A percentile compares a stretch with the other conserved stretches of the same genome.
Conservation (phyloP, 2,797 vertebrate genomes). For the Pangasius djambal region DNA sequence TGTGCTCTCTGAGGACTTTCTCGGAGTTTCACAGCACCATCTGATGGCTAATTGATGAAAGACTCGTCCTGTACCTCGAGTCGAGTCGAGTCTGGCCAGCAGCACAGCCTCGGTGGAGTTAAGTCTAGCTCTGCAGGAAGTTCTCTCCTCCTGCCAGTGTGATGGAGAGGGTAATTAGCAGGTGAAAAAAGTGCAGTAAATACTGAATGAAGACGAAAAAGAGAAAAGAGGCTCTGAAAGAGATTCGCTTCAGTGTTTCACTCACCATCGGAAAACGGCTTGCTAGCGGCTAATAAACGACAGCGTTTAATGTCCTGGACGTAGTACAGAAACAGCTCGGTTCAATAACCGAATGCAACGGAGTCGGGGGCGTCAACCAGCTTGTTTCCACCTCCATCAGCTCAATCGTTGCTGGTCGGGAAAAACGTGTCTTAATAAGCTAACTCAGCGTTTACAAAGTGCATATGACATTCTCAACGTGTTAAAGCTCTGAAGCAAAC, state of each 20-base stretch:
- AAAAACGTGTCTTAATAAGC: not conserved
- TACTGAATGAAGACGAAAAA: slow-evolving; percentile 35
- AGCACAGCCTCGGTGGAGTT: slow-evolving; percentile 24
- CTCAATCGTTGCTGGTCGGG: not conserved
- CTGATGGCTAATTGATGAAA: slow-evolving; percentile 47
- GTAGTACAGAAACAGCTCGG: not conserved
- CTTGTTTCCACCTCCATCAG: not conserved
- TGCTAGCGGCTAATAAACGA: not conserved
- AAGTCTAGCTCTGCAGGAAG: slow-evolving; percentile 39
- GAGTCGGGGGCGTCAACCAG: not conserved
- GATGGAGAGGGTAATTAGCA: slow-evolving; percentile 53
- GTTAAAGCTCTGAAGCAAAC: not conserved
- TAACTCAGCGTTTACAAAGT: not conserved
- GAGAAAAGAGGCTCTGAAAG: not conserved
- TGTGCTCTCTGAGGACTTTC: not conserved
- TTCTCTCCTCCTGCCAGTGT: slow-evolving; percentile 12
- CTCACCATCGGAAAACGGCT: not conserved
- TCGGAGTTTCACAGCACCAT: slow-evolving; percentile 28
- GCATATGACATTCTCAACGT: not conserved
- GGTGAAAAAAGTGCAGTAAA: slow-evolving; percentile 39
- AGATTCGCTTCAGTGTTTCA: not conserved
- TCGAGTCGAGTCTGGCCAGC: not conserved
- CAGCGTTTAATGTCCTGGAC: not conserved
- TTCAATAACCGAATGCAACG: not conserved
- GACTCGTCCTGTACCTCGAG: not conserved